Evolutionary conservation across 2,797 vertebrate genomes (phyloP).

Genomic region (Sebastes paucispinis): DNA sequence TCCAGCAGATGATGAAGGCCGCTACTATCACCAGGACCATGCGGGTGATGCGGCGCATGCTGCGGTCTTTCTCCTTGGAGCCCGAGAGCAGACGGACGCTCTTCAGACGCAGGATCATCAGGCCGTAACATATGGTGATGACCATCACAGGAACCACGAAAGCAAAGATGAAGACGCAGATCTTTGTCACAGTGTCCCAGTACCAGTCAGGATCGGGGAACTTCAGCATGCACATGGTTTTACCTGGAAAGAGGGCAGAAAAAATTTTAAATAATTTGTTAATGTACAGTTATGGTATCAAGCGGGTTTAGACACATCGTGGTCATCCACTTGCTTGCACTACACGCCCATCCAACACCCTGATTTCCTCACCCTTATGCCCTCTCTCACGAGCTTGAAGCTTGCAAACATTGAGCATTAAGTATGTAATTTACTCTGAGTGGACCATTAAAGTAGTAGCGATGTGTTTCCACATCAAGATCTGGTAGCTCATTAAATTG

Average conservation of each 20-base stretch:
- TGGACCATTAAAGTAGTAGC: background rate
- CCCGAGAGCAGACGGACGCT: constrained; percentile 93
- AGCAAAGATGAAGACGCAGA: constrained; percentile 96
- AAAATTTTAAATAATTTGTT: background rate
- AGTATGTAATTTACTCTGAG: background rate
- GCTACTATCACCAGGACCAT: constrained; percentile 96
- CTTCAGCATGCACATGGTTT: constrained; percentile 87
- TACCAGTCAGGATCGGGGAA: constrained; percentile 93
- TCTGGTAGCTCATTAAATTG: background rate
- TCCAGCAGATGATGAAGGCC: constrained; percentile 96
- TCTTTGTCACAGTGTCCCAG: constrained; percentile 95
- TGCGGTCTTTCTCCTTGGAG: constrained; percentile 95
- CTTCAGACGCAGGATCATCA: constrained; percentile 93
- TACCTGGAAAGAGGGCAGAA: constrained; percentile 73
- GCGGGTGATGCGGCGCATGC: constrained; percentile 92
- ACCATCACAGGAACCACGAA: constrained; percentile 93
- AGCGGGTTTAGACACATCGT: background rate
- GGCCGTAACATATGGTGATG: constrained; percentile 93
- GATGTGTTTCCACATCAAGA: background rate
- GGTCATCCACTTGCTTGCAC: background rate
- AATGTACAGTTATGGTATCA: background rate
- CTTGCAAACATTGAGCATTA: background rate
- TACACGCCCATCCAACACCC: background rate
- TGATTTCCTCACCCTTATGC: no score
- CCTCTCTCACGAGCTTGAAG: background rate